phyloP scores from a whole-genome alignment of 2,888 invertebrate species.

The Silvanus unidentatus region DNA sequence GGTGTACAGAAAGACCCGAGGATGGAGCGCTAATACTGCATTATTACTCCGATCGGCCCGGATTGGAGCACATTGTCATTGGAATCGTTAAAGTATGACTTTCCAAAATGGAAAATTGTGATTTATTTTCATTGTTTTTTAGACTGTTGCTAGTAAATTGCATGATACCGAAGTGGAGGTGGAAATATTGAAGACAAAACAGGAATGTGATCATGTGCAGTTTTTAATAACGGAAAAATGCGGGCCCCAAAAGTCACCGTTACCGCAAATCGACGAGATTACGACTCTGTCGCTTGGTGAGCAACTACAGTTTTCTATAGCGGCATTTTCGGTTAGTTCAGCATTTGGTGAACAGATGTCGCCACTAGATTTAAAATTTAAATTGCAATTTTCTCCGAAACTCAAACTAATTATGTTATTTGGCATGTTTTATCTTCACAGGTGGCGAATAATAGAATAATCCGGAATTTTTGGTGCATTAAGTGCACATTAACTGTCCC shows the following conservation, averaged over 20 bases:
- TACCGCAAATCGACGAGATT: constrained; percentile 67
- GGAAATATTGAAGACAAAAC: constrained; percentile 80
- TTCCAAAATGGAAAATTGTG: not conserved
- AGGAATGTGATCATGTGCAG: constrained; percentile 85
- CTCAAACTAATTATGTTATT: not conserved
- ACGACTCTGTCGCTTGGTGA: constrained; percentile 66
- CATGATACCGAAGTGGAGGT: constrained; percentile 92
- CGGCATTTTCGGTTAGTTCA: not conserved
- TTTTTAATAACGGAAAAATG: constrained; percentile 85
- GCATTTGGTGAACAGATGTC: constrained; percentile 1
- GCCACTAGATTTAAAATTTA: not conserved
- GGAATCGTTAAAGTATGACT: constrained; percentile 76
- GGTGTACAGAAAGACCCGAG: constrained; percentile 84
- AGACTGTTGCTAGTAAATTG: constrained; percentile 90
- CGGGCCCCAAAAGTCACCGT: constrained; percentile 57
- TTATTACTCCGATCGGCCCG: constrained; percentile 92
- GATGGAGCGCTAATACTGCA: constrained; percentile 88
- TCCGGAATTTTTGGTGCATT: no score
- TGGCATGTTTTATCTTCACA: no score
- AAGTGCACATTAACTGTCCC: no score
- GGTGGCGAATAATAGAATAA: no score
- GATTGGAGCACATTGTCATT: constrained; percentile 91
- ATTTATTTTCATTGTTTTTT: constrained; percentile 23
- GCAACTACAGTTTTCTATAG: constrained; percentile 16
- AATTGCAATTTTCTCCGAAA: not conserved